Percentiles rank a stretch among this genome's conserved stretches.
phyloP scores from a whole-genome alignment of 2,113 vertebrate genomes.

The Isurus oxyrinchus region DNA sequence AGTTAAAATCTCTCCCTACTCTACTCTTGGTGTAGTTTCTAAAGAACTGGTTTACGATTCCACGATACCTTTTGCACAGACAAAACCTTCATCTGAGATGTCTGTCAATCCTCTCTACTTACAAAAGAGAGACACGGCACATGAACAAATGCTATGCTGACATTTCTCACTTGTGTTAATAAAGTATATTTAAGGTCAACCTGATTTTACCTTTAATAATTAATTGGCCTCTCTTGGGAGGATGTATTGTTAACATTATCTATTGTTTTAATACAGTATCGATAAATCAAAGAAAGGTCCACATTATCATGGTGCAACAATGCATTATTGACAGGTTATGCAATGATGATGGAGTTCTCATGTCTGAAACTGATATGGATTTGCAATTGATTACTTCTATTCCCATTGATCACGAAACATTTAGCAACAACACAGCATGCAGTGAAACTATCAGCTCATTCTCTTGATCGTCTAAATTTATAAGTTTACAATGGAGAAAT shows the following conservation, averaged over 20 bases:
- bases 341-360: not conserved
- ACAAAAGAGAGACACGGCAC: not conserved
- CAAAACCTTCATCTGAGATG: not conserved
- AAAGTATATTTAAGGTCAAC: not conserved
- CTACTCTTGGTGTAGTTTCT: not conserved
- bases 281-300: not conserved
- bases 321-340: not conserved
- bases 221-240: not conserved
- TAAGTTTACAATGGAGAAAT: not conserved
- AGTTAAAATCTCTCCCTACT: not conserved
- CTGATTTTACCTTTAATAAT: not conserved
- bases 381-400: not conserved
- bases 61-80: not conserved
- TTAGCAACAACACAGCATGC: not conserved
- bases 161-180: not conserved
- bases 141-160: not conserved
- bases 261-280: not conserved
- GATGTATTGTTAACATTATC: not conserved
- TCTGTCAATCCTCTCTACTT: not conserved
- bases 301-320: not conserved
- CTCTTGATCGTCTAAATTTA: not conserved
- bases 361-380: conserved; percentile 12
- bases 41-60: not conserved
- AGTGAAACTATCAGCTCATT: not conserved
- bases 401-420: not conserved